A percentile compares a stretch with the other conserved stretches of the same genome.
Evolutionary conservation across 2,797 vertebrate species (phyloP).

Genomic region (Adrianichthys oophorus): DNA sequence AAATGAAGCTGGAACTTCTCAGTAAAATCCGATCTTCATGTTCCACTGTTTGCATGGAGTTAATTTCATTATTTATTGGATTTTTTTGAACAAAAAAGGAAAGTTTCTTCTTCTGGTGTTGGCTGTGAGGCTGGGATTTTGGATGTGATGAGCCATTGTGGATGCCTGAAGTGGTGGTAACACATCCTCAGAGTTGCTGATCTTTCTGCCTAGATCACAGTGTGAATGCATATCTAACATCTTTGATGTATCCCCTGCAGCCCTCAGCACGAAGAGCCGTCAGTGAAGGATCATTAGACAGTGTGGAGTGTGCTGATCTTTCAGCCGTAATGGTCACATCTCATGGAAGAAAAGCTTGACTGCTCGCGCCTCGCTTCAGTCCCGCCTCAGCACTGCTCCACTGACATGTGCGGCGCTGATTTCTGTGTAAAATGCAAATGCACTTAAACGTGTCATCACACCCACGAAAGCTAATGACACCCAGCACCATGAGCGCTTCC

Average conservation of each 20-base stretch:
- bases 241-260: slow-evolving; percentile 23
- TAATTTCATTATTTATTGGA: neutral
- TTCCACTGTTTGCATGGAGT: no score
- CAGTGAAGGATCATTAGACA: slow-evolving; percentile 47
- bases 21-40: no score
- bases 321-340: slow-evolving; percentile 52
- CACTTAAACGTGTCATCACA: slow-evolving; percentile 54
- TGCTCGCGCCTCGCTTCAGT: slow-evolving; percentile 33
- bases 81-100: slow-evolving; percentile 15
- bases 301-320: slow-evolving; percentile 36
- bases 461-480: slow-evolving; percentile 56
- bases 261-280: slow-evolving; percentile 28
- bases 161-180: slow-evolving; percentile 4
- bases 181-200: slow-evolving; percentile 11
- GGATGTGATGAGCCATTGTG: slow-evolving; percentile 23
- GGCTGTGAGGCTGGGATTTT: slow-evolving; percentile 6
- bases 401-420: slow-evolving; percentile 47
- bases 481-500: slow-evolving; percentile 45
- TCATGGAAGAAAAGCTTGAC: slow-evolving; percentile 13
- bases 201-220: slow-evolving; percentile 28
- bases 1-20: no score
- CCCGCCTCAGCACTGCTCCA: slow-evolving; percentile 2
- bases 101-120: slow-evolving; percentile 10
- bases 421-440: slow-evolving; percentile 46
- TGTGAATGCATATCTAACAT: slow-evolving; percentile 14